These are phyloP conservation scores for Nothocercus julius DNA, from an alignment of 2,113 vertebrate genomes.

Conservation along the genomic window DNA sequence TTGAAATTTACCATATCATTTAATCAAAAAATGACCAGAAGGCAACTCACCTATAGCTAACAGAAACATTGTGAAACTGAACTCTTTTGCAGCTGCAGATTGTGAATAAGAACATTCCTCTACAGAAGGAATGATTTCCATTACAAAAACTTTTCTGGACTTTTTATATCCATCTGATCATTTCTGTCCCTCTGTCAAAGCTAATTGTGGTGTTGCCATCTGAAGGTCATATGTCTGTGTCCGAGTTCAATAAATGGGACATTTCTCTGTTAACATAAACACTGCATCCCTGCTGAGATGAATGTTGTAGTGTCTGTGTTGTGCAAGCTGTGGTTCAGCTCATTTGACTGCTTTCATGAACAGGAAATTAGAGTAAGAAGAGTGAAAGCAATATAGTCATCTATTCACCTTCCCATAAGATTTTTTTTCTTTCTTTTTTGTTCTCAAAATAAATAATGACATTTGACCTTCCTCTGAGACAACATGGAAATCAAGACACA, in stretches of 20 bases:
- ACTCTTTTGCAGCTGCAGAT: neutral
- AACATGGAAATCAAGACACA: slow-evolving; percentile 9
- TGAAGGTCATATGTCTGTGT: slow-evolving; percentile 48
- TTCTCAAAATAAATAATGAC: slow-evolving; percentile 36
- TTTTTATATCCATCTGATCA: neutral
- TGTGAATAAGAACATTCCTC: neutral
- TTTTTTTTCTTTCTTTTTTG: neutral
- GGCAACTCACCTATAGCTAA: neutral
- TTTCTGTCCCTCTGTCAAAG: slow-evolving; percentile 8
- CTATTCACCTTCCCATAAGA: slow-evolving; percentile 15
- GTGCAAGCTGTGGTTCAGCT: slow-evolving; percentile 10
- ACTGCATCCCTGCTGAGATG: neutral
- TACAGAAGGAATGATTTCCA: neutral
- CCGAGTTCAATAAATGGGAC: slow-evolving; percentile 43
- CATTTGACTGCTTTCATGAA: neutral
- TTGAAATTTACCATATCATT: neutral
- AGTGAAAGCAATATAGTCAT: slow-evolving; percentile 34
- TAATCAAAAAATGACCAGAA: neutral
- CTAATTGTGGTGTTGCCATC: slow-evolving; percentile 11
- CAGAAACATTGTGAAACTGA: neutral
- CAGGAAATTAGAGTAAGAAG: slow-evolving; percentile 51
- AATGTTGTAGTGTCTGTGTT: slow-evolving; percentile 51
- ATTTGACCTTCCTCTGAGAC: slow-evolving; percentile 28
- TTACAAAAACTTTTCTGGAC: neutral
- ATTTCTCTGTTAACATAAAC: slow-evolving; percentile 22